A percentile compares a stretch with the other conserved stretches of the same genome.
Conservation (phyloP, 2,888 invertebrate species). For the Mimumesa dahlbomi region DNA sequence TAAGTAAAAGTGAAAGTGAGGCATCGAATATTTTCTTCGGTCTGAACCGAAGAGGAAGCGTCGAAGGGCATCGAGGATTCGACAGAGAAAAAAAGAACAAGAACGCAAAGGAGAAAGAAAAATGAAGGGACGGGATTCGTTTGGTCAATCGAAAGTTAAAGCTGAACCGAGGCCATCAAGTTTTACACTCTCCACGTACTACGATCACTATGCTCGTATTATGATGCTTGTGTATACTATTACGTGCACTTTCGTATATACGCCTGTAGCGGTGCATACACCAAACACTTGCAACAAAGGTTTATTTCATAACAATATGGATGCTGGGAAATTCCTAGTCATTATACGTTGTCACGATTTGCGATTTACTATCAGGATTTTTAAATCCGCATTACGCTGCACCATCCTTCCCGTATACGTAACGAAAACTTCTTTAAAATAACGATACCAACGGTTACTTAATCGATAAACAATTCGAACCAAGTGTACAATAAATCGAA, state of each 20-base stretch:
- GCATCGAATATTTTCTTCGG: too few species aligned
- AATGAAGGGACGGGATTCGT: constrained; percentile 34
- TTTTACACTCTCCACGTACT: constrained; percentile 57
- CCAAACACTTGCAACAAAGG: constrained; percentile 12
- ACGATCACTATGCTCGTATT: constrained; percentile 26
- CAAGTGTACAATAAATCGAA: too few species aligned
- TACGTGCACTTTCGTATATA: constrained; percentile 20
- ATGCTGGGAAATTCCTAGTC: constrained; percentile 16
- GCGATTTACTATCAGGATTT: constrained; percentile 1
- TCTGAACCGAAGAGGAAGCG: not conserved
- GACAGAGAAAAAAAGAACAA: not conserved
- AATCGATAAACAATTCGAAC: too few species aligned
- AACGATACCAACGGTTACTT: too few species aligned
- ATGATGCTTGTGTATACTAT: constrained; percentile 36
- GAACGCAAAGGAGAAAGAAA: constrained; percentile 24
- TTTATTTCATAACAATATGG: constrained; percentile 29
- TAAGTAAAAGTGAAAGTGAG: too few species aligned
- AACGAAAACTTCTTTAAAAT: too few species aligned
- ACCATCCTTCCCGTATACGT: too few species aligned
- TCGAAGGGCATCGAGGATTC: not conserved
- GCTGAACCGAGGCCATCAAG: constrained; percentile 67
- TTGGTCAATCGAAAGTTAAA: constrained; percentile 68
- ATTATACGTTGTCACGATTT: not conserved
- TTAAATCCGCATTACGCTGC: not conserved
- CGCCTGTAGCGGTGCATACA: constrained; percentile 1